Evolutionary conservation across 1,140 invertebrate genomes (phyloP).

Genomic region (Drosophila bifasciata): DNA sequence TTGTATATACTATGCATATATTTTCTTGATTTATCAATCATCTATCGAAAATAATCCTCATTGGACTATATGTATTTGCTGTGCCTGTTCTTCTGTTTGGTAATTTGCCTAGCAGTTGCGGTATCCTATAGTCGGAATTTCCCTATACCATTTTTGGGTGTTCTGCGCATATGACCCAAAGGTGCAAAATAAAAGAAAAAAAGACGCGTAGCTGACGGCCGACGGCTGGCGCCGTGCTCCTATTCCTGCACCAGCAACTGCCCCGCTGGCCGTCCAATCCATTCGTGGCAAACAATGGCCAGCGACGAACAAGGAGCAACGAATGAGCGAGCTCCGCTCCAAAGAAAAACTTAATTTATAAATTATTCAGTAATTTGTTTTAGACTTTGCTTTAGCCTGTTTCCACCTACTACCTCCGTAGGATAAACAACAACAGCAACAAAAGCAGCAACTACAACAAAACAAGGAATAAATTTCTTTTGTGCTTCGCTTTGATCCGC

Average conservation of each 20-base stretch:
- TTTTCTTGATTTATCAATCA: too few relatives aligned
- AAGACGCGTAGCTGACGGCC: conserved; percentile 41
- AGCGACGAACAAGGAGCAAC: conserved; percentile 7
- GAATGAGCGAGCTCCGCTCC: conserved; percentile 15
- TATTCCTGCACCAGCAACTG: neutral
- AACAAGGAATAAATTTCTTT: conserved; percentile 67
- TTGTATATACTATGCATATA: too few relatives aligned
- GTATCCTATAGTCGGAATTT: too few relatives aligned
- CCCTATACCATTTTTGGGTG: neutral
- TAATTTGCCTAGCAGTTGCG: too few relatives aligned
- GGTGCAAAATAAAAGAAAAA: conserved; percentile 41
- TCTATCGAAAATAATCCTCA: too few relatives aligned
- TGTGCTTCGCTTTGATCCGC: conserved; percentile 70
- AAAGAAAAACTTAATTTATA: conserved; percentile 80
- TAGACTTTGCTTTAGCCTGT: conserved; percentile 69
- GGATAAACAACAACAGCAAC: too few relatives aligned
- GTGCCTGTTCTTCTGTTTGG: too few relatives aligned
- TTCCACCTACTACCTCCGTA: neutral
- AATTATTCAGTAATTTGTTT: conserved; percentile 82
- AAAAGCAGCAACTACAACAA: conserved; percentile 24
- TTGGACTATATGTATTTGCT: too few relatives aligned
- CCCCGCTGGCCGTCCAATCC: conserved; percentile 17
- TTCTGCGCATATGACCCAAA: conserved; percentile 44
- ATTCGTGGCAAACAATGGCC: conserved; percentile 61
- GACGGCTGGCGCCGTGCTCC: neutral